phyloP scores from a whole-genome alignment of 1,140 invertebrate genomes.

The Drosophila bipectinata region DNA sequence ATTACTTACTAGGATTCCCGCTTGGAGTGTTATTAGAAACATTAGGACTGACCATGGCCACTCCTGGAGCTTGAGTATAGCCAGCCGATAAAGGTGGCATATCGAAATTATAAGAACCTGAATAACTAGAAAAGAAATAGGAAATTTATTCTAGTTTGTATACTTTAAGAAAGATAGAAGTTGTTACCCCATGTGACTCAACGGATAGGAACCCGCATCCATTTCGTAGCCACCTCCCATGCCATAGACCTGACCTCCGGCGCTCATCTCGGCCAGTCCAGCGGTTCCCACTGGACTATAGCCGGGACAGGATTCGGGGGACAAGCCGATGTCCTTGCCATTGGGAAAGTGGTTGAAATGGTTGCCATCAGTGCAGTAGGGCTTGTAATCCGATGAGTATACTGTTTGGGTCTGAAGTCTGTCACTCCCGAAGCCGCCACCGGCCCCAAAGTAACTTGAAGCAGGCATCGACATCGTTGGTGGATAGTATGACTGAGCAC shows the following conservation, averaged over 20 bases:
- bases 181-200: constrained; percentile 34
- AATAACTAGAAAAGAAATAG: constrained; percentile 10
- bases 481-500: constrained; percentile 5
- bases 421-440: constrained; percentile 16
- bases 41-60: constrained; percentile 5
- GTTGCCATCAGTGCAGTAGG: constrained; percentile 25
- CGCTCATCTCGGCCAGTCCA: constrained; percentile 31
- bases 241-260: constrained; percentile 39
- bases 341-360: constrained; percentile 49
- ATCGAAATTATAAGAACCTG: constrained; percentile 20
- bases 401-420: constrained; percentile 38
- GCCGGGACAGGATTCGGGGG: constrained; percentile 16
- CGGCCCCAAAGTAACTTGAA: constrained; percentile 4
- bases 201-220: constrained; percentile 18
- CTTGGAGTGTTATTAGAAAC: not conserved
- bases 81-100: constrained; percentile 2
- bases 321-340: constrained; percentile 27
- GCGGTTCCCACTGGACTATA: constrained; percentile 4
- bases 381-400: constrained; percentile 37
- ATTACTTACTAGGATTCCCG: constrained; percentile 2
- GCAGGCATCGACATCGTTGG: constrained; percentile 6
- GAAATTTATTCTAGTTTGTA: not conserved
- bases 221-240: constrained; percentile 25
- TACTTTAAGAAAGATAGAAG: not conserved
- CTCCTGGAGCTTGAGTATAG: not conserved